Evolutionary conservation across 2,888 invertebrate genomes (phyloP), one percentile per base, ranked within the genome.

Genomic region (Linyphia triangularis): DNA sequence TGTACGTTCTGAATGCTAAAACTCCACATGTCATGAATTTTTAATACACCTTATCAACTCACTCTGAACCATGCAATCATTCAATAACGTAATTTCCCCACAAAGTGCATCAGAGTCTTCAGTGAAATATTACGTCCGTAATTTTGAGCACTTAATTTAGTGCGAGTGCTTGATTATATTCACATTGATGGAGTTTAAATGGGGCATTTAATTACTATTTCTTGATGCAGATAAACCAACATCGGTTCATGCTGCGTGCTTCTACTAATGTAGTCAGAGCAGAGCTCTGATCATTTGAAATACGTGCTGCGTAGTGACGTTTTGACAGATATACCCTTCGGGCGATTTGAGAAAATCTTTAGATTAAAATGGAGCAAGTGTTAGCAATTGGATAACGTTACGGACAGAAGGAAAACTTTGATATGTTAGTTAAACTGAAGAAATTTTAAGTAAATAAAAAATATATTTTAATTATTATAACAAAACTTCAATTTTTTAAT

Each of bases 191-290:
- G 51, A 2, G 51, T 70, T 70, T 22, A 70, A 70, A 43, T 70
- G 70, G 43, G 26, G 70, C 70, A n/a, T 70, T 70, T 70, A 43
- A 70, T 70, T 70, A 43, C 70, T 22, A 7, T 26, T 43, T 24
- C 51, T 26, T 28, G 67, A 24, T 6, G 26, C 43, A 16, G 7
- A 43, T 40, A 70, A 43, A 43, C 70, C 51, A 51, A 16, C 4
- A 70, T 70, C 43, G 28, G 33, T 24, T 51, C 43, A n/a, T 24
- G 70, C 43, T 70, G 70, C 26, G 40, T 70, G 26, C 70, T 43
- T 43, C 43, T 70, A 28, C 70, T 70, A 70, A 70, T 70, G 40
- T 37, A 70, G 43, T 24, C 26, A 43, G 24, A 43, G 40, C 22
- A 26, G 10, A 30, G n/a, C 33, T 70, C 70, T 26, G 43, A 43